Percentiles rank a stretch among this genome's conserved stretches.
Evolutionary conservation across 2,113 vertebrate species (phyloP).

Genomic region (Neoarius graeffei): DNA sequence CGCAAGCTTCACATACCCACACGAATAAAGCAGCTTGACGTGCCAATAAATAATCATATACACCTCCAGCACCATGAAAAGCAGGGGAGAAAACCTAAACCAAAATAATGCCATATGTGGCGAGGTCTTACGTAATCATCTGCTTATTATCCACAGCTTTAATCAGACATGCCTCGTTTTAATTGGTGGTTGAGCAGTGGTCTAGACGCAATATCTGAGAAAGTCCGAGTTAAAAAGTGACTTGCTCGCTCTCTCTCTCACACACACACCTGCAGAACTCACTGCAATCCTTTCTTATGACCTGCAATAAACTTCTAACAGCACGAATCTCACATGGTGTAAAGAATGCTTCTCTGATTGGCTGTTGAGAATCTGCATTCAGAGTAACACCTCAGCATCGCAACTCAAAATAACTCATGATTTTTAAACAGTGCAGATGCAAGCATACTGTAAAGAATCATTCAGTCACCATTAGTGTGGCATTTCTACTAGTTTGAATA

Average conservation of each 20-base stretch:
- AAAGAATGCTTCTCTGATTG: slow-evolving; percentile 1
- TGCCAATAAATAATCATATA: slow-evolving; percentile 14
- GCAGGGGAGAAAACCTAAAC: background rate
- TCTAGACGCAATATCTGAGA: background rate
- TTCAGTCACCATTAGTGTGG: too few species aligned
- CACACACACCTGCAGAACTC: background rate
- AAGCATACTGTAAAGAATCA: too few species aligned
- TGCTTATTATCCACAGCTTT: background rate
- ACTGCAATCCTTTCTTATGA: background rate
- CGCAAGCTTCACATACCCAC: background rate
- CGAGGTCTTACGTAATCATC: background rate
- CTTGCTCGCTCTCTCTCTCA: background rate
- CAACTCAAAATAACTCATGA: background rate
- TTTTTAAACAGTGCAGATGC: too few species aligned
- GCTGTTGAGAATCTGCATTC: background rate
- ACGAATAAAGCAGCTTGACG: background rate
- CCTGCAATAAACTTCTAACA: background rate
- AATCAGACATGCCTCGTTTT: background rate
- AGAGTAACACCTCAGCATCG: background rate
- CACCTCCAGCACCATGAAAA: background rate
- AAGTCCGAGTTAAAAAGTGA: background rate
- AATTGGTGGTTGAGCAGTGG: background rate
- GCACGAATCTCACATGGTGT: background rate
- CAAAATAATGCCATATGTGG: background rate
- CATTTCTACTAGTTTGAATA: background rate